Base-by-base conservation (phyloP, 2,113 vertebrate species). In the Platysteira castanea region DNA sequence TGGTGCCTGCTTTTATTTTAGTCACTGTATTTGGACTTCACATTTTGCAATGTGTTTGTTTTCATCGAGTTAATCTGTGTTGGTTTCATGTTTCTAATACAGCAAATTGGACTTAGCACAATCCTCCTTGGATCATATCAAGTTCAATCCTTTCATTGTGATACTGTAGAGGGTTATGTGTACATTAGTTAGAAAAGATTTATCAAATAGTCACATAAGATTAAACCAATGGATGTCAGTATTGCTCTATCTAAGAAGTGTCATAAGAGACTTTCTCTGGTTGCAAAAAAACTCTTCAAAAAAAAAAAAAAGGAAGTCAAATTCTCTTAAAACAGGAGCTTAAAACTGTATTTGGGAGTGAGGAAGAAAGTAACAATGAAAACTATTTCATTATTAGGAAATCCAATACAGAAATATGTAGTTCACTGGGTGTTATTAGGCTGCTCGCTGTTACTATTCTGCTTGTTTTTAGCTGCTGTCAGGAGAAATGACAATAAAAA, bases 201-300 rank as follows among this genome's bases (percentile, higher is more conserved):
- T 81, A 91, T 82, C 53, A 94, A 87, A 84, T 53, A 92, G 70
- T 82, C 84, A 93, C 89, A 7, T 64, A 95, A 96, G 94, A 97
- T 68, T 96, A 97, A 97, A 86, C 97, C 98, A 98, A 98, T 96
- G 96, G 98, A 98, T 98, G 98, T 98, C 98, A 98, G 96, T 98
- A 92, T 96, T 97, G 95, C 97, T 97, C 98, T 97, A 97, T 79
- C 84, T 71, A 91, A 96, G 73, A 92, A 88, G 31, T 60, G 60
- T 41, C 44, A 59, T 33, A 67, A 89, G 41, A 76, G 42, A 82
- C 79, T 95, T 97, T 97, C 94, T 97, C 52, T 93, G 97, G 94
- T 96, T 95, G 78, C 37, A 76, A 89, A 92, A 85, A 97, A 95
- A 61, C 11, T 59, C 28, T 78, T 74, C 2, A 4, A 28, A 31